phyloP scores from a whole-genome alignment of 2,888 invertebrate genomes.

The Penaeus monodon region DNA sequence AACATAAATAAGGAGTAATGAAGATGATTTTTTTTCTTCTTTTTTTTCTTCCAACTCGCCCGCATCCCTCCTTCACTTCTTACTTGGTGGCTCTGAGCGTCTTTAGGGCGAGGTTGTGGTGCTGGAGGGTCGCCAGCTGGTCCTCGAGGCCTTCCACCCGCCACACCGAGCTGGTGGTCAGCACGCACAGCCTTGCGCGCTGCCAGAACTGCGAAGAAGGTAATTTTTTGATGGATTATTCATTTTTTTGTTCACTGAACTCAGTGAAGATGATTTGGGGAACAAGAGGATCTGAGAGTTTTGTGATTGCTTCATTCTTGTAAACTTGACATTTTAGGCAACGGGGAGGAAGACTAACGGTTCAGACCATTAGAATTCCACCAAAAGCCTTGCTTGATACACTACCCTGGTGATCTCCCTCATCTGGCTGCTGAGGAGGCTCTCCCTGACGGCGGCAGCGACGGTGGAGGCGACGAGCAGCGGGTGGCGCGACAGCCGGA shows the following conservation, averaged over 20 bases:
- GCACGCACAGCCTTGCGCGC: slow-evolving; percentile 30
- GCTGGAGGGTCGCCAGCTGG: slow-evolving; percentile 34
- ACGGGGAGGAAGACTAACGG: neutral
- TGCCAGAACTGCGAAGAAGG: slow-evolving; percentile 39
- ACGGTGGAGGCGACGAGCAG: slow-evolving; percentile 46
- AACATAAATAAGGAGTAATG: neutral
- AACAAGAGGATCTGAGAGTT: too few relatives aligned
- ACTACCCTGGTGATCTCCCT: slow-evolving; percentile 49
- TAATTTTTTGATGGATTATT: neutral
- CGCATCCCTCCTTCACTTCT: neutral
- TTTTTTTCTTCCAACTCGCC: neutral
- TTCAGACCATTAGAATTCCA: neutral
- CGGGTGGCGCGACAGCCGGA: slow-evolving; percentile 51
- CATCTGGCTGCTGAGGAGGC: slow-evolving; percentile 36
- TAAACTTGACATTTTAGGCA: too few relatives aligned
- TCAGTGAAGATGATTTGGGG: too few relatives aligned
- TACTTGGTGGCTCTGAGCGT: slow-evolving; percentile 48
- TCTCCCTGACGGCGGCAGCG: slow-evolving; percentile 44
- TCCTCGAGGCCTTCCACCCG: slow-evolving; percentile 43
- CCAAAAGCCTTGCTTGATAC: neutral
- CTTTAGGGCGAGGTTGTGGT: slow-evolving; percentile 50
- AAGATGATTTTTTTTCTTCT: neutral
- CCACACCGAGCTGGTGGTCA: slow-evolving; percentile 31
- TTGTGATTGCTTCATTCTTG: too few relatives aligned
- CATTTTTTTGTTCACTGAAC: too few relatives aligned